Conservation (phyloP, 2,113 vertebrate genomes). For the Apistogramma diplotaenia region DNA sequence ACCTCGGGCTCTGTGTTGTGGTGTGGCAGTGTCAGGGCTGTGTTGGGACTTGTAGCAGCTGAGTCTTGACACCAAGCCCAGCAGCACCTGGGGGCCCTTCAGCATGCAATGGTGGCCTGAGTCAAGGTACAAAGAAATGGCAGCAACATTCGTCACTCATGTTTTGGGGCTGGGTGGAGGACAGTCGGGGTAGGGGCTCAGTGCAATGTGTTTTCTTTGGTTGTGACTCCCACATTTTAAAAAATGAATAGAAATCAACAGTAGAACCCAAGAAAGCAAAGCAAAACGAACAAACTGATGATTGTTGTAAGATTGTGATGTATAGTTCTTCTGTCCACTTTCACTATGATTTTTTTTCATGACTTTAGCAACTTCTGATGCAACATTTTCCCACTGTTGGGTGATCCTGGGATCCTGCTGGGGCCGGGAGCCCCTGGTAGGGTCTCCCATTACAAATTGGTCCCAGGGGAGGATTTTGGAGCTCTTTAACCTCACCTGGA, state of each 20-base stretch:
- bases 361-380: background rate
- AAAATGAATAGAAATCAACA: background rate
- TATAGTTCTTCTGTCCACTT: background rate
- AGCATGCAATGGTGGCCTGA: conserved; percentile 61
- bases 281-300: background rate
- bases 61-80: conserved; percentile 56
- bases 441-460: background rate
- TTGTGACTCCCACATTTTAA: background rate
- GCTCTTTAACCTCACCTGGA: background rate
- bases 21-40: conserved; percentile 46
- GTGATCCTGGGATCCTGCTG: background rate
- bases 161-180: background rate
- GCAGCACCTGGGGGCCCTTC: conserved; percentile 22
- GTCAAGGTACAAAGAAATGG: conserved; percentile 57
- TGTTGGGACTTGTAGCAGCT: conserved; percentile 69
- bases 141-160: conserved; percentile 66
- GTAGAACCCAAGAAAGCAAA: background rate
- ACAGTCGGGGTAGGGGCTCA: background rate
- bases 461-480: background rate
- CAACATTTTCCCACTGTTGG: background rate
- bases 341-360: no score
- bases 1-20: conserved; percentile 56
- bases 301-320: background rate
- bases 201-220: background rate
- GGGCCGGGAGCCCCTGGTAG: background rate